phyloP scores from a whole-genome alignment of 2,113 vertebrate genomes.

The Pogona vitticeps region DNA sequence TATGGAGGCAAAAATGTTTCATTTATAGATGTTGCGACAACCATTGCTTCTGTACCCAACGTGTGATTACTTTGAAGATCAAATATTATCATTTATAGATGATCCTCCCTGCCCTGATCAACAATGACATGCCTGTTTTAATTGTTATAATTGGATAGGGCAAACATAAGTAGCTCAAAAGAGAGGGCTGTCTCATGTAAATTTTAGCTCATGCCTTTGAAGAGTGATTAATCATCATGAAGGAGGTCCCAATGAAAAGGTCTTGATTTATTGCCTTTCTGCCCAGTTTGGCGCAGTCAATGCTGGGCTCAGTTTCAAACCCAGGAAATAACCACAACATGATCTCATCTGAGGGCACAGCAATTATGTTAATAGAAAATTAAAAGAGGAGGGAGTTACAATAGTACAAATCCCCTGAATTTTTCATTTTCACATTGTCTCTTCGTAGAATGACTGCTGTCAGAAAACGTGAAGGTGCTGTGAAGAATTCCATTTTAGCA shows the following conservation, averaged over 20 bases:
- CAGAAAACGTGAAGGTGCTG: neutral
- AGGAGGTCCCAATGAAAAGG: neutral
- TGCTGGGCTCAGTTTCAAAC: slow-evolving; percentile 1
- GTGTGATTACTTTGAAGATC: neutral
- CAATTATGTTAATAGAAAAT: neutral
- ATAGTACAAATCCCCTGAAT: neutral
- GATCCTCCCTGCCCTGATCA: neutral
- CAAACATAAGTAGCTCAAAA: neutral
- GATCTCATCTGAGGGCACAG: slow-evolving; percentile 9
- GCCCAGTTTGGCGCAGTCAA: neutral
- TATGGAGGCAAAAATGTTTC: neutral
- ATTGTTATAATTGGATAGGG: neutral
- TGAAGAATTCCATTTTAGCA: neutral
- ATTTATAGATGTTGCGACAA: neutral
- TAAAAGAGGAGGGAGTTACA: too few relatives aligned
- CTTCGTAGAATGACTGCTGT: neutral
- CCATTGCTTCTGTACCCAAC: neutral
- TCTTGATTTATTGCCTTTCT: slow-evolving; percentile 12
- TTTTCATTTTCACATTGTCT: neutral
- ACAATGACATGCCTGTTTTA: neutral
- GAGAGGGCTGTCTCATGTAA: neutral
- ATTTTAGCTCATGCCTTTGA: neutral
- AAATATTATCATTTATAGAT: neutral
- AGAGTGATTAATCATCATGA: slow-evolving; percentile 9
- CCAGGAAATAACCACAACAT: neutral